phyloP scores from a whole-genome alignment of 2,888 invertebrate genomes.

The Chrysopilus asiliformis region DNA sequence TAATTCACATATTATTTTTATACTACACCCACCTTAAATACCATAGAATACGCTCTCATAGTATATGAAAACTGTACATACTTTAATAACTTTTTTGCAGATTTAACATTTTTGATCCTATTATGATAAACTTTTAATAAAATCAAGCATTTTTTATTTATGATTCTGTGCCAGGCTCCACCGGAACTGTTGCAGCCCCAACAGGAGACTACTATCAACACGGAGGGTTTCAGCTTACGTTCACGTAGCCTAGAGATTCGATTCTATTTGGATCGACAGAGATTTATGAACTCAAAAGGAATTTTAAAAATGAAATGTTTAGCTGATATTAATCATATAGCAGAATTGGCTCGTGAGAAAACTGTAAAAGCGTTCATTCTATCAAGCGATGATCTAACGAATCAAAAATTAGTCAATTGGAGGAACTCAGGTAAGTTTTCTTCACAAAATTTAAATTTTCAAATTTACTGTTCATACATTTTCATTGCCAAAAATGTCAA shows the following conservation, averaged over 20 bases:
- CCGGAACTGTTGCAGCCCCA: conserved; percentile 24
- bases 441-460: background rate
- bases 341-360: conserved; percentile 24
- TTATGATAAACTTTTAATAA: no score
- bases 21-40: no score
- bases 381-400: conserved; percentile 27
- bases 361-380: conserved; percentile 22
- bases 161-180: conserved; percentile 19
- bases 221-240: conserved; percentile 27
- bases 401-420: conserved; percentile 29
- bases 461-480: no score
- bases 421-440: conserved; percentile 23
- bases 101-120: no score
- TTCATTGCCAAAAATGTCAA: no score
- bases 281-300: conserved; percentile 21
- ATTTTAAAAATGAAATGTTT: conserved; percentile 27
- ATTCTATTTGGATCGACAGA: conserved; percentile 29
- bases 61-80: no score
- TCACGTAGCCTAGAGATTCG: conserved; percentile 28
- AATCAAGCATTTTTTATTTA: conserved; percentile 1
- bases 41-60: no score
- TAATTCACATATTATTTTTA: no score
- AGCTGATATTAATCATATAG: conserved; percentile 29
- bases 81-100: no score
- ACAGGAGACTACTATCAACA: conserved; percentile 27